A percentile compares a stretch with the other conserved stretches of the same genome.
phyloP scores from a whole-genome alignment of 2,113 vertebrate genomes.

The Prionailurus viverrinus region DNA sequence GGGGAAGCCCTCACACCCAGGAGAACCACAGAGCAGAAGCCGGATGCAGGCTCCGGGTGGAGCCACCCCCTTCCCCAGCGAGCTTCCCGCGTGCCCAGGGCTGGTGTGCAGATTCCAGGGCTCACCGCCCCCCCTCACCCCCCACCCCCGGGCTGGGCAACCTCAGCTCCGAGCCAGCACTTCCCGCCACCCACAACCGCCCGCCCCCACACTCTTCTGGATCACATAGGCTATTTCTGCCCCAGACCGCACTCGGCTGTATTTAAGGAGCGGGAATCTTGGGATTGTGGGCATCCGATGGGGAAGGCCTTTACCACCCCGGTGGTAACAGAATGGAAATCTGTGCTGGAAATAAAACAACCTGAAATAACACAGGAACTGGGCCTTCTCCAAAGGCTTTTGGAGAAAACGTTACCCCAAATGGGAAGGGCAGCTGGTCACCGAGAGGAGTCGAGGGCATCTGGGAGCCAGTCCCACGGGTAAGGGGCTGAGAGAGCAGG shows the following conservation, averaged over 20 bases:
- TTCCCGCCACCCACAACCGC: not conserved
- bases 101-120: not conserved
- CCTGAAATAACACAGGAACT: conserved; percentile 53
- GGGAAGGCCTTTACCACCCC: not conserved
- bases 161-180: not conserved
- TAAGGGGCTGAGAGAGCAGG: not conserved
- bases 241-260: not conserved
- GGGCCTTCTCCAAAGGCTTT: not conserved
- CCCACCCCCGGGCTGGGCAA: not conserved
- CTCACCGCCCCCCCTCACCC: not conserved
- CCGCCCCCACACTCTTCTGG: not conserved
- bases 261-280: not conserved
- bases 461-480: fast-evolving
- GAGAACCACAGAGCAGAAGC: not conserved
- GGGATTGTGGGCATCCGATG: not conserved
- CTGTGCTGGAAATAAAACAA: conserved; percentile 40
- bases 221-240: conserved; percentile 12
- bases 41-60: not conserved
- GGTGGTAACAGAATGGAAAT: not conserved
- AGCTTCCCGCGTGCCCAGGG: not conserved
- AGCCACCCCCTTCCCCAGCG: fast-evolving
- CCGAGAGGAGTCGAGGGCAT: not conserved
- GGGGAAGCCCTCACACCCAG: not conserved
- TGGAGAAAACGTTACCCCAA: not conserved
- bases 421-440: not conserved